These are phyloP conservation scores for Tupaia chinensis DNA, from an alignment of 2,113 vertebrate species.

Conservation along the genomic window DNA sequence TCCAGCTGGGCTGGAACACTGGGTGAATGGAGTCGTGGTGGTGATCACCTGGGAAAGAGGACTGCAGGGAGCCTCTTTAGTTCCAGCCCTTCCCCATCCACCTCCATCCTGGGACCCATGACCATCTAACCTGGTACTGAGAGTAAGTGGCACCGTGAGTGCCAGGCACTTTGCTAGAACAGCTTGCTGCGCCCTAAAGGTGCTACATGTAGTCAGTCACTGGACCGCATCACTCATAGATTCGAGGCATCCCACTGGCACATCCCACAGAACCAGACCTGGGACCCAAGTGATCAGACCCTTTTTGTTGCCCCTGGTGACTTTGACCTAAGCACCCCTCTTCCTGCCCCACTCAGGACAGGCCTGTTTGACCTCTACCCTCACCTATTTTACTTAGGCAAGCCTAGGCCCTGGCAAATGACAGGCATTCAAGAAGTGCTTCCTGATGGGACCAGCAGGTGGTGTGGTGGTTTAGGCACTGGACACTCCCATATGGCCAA, in stretches of 20 bases:
- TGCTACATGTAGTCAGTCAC: too few relatives aligned
- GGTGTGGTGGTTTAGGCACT: too few relatives aligned
- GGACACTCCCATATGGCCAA: too few relatives aligned
- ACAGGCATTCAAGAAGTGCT: fast-evolving
- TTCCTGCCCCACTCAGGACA: too few relatives aligned
- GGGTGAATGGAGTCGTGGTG: neutral
- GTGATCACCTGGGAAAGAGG: neutral
- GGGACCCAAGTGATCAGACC: neutral
- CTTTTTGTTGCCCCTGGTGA: neutral
- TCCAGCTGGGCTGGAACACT: neutral
- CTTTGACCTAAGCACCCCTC: neutral
- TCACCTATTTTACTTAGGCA: neutral
- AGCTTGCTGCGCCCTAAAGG: neutral
- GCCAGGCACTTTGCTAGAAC: too few relatives aligned
- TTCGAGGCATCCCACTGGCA: neutral
- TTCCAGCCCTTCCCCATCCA: fast-evolving
- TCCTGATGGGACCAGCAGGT: too few relatives aligned
- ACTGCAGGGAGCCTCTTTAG: neutral
- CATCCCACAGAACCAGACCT: neutral
- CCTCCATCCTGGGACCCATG: too few relatives aligned
- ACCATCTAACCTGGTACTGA: neutral
- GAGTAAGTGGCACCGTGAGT: too few relatives aligned
- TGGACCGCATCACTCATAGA: fast-evolving
- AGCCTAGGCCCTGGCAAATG: neutral
- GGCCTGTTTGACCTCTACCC: neutral